Base-by-base conservation (phyloP, 2,888 invertebrate species). In the Brenthis daphne region DNA sequence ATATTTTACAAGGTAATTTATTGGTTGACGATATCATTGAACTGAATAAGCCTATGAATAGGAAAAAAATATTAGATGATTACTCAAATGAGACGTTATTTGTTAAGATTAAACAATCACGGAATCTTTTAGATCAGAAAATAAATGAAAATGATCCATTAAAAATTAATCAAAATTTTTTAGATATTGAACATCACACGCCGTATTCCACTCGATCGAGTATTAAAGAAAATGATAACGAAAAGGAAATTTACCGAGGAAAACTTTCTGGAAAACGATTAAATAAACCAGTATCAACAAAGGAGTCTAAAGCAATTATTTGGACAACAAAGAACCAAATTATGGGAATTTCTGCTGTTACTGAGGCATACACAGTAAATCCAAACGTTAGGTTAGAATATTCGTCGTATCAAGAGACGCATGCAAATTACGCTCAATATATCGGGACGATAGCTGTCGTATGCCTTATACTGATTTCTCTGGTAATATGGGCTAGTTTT, bases 401-500 rank as follows among this genome's bases (percentile, higher is more conserved):
- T 76, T 89, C 90, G 29, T 86, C 87, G 61, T 91, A 87, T 74
- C 85, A 86, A 74, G 84, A 88, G 16, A 76, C 84, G 63, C 81
- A 85, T 71, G 85, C 80, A 55, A 84, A 78, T 74, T 89, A 86
- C 72, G 87, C 85, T 33, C 87, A 84, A 77, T 93, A 90, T 77
- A 93, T 94, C 82, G 95, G 92, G 66, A 94, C 89, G 12, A 93
- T 94, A 80, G 87, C 94, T 69, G 93, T 95, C 53, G 86, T 94
- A 64, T 88, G 90, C 47, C 90, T 94, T 58, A 94, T 94, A 57
- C 84, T 94, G 16, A 84, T 94, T 74, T 93, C 94, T 16, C 87
- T 94, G 68, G 93, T 93, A 53, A 92, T 94, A 2, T 93, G 94
- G 79, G 85, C 94, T 33, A 91, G 90, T 77, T 89, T 90, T 76